Evolutionary conservation across 2,113 vertebrate genomes (phyloP), one percentile per base, ranked within the genome.

Genomic region (Uria lomvia): DNA sequence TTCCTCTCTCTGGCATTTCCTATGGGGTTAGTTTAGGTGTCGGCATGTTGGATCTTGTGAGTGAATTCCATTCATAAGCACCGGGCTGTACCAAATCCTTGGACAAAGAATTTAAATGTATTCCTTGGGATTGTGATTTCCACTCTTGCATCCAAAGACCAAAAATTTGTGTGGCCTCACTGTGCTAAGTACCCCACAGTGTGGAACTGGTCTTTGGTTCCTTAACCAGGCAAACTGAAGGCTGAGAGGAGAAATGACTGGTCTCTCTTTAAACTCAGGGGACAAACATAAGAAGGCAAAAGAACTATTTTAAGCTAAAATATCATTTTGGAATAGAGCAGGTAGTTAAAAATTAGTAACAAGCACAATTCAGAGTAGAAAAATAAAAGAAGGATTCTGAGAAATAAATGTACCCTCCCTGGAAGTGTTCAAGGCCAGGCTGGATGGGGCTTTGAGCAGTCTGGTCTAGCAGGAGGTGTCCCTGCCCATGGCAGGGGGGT

Each of bases 141-240:
- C 47, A 75, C 7, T 40, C n/a, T 67, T 63, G 20, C 4, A 5
- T 75, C 65, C 32, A 47, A 82, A 90, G 20, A 87, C 23, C 3
- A 63, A 63, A 92, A 81, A 71, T 43, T 42, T 43, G 0, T 63
- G 38, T 68, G 56, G 22, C 11, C 8, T 84, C 42, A 62, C 12
- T 5, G 1, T 80, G 23, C 23, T 43, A 55, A 78, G 32, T 29
- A 13, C 8, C 5, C 5, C 5, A 36, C 4, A 1, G 4, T 4
- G 5, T 55, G 42, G 67, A 75, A 60, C 2, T 40, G 11, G 15
- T 50, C 38, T 71, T 84, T 42, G 5, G 9, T 22, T 91, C 34
- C 22, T 91, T 77, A 74, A 62, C 16, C 8, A 34, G 23, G 12
- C 19, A 80, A 66, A 60, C 5, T 45, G 42, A 65, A 84, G 11